Evolutionary conservation across 2,113 vertebrate species (phyloP).

Genomic region (Mus musculus): GRCm39 chrX:105871501-105872000

Average conservation of each 20-base stretch:
- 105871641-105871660: not conserved
- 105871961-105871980: not conserved
- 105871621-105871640: not conserved
- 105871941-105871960: not conserved
- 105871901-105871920: not conserved
- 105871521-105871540: not conserved
- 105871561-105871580: not conserved
- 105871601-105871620: not conserved
- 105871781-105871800: too few species aligned
- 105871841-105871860: too few species aligned
- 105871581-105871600: conserved; percentile 26
- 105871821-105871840: too few species aligned
- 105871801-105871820: too few species aligned
- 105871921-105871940: not conserved
- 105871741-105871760: too few species aligned
- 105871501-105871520: not conserved
- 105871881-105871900: too few species aligned
- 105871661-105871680: not conserved
- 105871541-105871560: not conserved
- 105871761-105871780: too few species aligned
- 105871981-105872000: not conserved
- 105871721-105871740: not conserved
- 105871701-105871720: not conserved
- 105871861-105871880: too few species aligned
- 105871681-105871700: not conserved